These are phyloP conservation scores for Parotia lawesii DNA, from an alignment of 2,113 vertebrate genomes.

Conservation along the genomic window DNA sequence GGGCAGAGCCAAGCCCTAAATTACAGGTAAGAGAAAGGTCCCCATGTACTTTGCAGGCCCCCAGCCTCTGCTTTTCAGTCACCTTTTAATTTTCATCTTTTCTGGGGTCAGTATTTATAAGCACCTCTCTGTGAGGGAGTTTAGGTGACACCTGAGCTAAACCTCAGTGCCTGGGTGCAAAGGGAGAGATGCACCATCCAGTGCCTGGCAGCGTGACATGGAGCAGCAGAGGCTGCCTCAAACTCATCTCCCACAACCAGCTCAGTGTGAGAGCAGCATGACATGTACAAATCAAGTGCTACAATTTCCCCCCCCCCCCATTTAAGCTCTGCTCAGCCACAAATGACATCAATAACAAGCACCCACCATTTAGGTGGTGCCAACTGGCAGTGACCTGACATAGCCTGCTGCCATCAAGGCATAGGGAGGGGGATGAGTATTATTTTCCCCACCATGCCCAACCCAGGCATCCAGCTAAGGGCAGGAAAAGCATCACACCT, in stretches of 20 bases:
- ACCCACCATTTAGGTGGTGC: neutral
- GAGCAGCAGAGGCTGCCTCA: neutral
- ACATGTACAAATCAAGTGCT: neutral
- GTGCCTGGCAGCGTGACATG: neutral
- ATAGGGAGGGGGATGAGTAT: neutral
- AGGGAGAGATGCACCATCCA: neutral
- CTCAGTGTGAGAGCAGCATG: neutral
- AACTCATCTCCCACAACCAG: neutral
- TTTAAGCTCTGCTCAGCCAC: slow-evolving; percentile 2
- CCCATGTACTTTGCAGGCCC: neutral
- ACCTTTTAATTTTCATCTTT: neutral
- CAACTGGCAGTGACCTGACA: neutral
- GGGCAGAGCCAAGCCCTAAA: neutral
- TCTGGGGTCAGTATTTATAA: neutral
- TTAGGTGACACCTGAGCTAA: neutral
- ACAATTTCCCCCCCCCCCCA: neutral
- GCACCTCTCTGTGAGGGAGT: neutral
- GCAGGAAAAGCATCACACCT: neutral
- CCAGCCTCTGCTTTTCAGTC: neutral
- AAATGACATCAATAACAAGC: neutral
- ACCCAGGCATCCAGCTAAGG: neutral
- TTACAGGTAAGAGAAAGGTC: neutral
- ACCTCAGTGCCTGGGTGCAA: neutral
- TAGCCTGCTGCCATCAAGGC: neutral
- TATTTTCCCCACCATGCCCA: neutral